A percentile compares a stretch with the other conserved stretches of the same genome.
phyloP scores from a whole-genome alignment of 2,888 invertebrate species.

The Charanyca ferruginea region DNA sequence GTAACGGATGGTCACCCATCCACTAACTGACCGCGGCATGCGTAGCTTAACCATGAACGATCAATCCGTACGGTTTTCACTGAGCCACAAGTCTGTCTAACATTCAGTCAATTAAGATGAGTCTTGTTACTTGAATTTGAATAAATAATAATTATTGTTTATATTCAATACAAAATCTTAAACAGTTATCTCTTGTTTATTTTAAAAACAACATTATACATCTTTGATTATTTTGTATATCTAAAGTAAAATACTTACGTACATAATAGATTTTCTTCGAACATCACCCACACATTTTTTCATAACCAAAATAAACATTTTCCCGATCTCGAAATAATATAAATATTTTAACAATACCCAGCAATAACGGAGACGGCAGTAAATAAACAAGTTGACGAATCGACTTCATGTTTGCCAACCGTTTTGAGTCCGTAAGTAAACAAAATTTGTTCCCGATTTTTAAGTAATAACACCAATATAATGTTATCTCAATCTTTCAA shows the following conservation, averaged over 20 bases:
- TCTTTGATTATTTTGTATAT: background rate
- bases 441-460: conserved; percentile 69
- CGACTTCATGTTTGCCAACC: conserved; percentile 39
- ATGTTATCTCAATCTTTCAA: conserved; percentile 65
- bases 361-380: conserved; percentile 36
- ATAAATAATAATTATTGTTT: too few species aligned
- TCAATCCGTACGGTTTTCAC: too few species aligned
- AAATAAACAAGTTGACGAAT: conserved; percentile 54
- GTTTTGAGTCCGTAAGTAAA: conserved; percentile 61
- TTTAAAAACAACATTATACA: background rate
- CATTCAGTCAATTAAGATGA: too few species aligned
- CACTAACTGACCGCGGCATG: too few species aligned
- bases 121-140: too few species aligned
- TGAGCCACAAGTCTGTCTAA: too few species aligned
- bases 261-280: conserved; percentile 26
- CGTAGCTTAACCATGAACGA: too few species aligned
- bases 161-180: background rate
- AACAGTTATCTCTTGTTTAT: background rate
- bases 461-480: conserved; percentile 77
- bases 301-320: conserved; percentile 36
- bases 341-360: conserved; percentile 46
- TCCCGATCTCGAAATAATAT: conserved; percentile 18
- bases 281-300: conserved; percentile 15
- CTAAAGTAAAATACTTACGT: conserved; percentile 9
- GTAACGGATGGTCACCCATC: too few species aligned